These are phyloP conservation scores for Coenonympha glycerion DNA, from an alignment of 2,888 invertebrate species.

Conservation along the genomic window DNA sequence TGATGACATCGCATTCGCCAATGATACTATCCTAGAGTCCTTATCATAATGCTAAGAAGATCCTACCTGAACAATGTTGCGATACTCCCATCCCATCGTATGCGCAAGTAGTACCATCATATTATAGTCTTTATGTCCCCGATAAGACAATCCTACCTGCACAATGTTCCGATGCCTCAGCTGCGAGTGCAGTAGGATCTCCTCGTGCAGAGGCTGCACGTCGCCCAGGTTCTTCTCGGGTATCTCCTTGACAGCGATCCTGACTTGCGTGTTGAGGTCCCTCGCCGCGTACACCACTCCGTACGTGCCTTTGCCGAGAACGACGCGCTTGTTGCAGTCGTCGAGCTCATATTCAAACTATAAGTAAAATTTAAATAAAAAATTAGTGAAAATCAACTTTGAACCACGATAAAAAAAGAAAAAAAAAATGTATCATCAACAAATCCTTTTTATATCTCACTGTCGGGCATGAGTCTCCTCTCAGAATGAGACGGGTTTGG, in stretches of 20 bases:
- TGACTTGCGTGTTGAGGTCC: constrained; percentile 93
- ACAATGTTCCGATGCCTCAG: constrained; percentile 97
- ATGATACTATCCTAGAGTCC: too few relatives aligned
- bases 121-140: too few relatives aligned
- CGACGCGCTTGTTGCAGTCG: constrained; percentile 88
- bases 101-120: too few relatives aligned
- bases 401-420: too few relatives aligned
- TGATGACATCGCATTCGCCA: too few relatives aligned
- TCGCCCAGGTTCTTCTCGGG: constrained; percentile 96
- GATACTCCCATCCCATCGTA: too few relatives aligned
- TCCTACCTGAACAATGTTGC: too few relatives aligned
- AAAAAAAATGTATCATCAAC: too few relatives aligned
- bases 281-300: constrained; percentile 96
- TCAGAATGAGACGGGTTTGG: too few relatives aligned
- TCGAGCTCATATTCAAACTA: constrained; percentile 96
- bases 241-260: constrained; percentile 98
- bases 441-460: too few relatives aligned
- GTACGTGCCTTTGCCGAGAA: constrained; percentile 96
- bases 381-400: background rate
- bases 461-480: too few relatives aligned
- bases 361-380: constrained; percentile 29
- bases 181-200: constrained; percentile 97
- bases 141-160: constrained; percentile 71
- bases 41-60: too few relatives aligned
- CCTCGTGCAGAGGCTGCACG: constrained; percentile 98